These are phyloP conservation scores for Sminthopsis crassicaudata DNA, from an alignment of 2,113 vertebrate genomes.

Conservation along the genomic window DNA sequence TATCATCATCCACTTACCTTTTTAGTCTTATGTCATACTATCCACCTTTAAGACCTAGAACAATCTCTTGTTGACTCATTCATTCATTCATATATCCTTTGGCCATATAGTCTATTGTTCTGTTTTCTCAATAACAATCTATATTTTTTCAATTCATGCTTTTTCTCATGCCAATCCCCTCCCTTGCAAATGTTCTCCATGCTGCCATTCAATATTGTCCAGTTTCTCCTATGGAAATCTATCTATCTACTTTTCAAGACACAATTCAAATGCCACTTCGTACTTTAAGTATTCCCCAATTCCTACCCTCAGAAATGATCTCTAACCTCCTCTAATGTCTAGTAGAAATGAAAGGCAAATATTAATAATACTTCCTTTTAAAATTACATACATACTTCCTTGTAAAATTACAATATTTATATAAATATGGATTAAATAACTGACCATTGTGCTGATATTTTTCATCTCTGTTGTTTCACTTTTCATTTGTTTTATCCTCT, in stretches of 20 bases:
- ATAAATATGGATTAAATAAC: background rate
- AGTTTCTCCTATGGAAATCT: background rate
- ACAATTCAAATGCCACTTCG: background rate
- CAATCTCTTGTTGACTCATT: background rate
- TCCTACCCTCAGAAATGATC: background rate
- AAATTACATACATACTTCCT: background rate
- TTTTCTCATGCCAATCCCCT: background rate
- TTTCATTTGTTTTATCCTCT: background rate
- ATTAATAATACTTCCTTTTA: background rate
- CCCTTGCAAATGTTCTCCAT: background rate
- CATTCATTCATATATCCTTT: background rate
- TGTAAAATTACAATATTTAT: background rate
- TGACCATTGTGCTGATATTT: background rate
- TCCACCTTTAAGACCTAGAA: background rate
- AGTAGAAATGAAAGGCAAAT: background rate
- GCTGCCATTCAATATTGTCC: background rate
- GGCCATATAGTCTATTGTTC: background rate
- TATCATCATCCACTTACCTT: background rate
- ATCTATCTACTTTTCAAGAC: background rate
- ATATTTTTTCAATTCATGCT: background rate
- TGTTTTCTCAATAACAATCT: background rate
- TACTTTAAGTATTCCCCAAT: background rate
- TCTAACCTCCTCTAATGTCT: background rate
- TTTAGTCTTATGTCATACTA: background rate
- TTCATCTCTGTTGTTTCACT: background rate